These are phyloP conservation scores for Allobates femoralis DNA, from an alignment of 2,797 vertebrate genomes.

Conservation along the genomic window DNA sequence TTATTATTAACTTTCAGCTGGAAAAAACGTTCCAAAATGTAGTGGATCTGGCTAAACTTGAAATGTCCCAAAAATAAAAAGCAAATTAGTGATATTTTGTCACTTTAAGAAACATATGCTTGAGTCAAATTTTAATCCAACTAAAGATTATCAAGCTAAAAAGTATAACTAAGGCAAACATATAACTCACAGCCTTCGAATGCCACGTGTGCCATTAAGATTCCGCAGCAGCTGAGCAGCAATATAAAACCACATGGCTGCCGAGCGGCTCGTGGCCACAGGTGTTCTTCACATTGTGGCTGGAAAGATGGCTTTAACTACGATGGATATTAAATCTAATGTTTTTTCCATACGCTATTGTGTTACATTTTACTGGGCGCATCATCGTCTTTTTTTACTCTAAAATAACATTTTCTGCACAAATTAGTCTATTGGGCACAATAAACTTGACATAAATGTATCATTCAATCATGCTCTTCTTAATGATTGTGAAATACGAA, in stretches of 20 bases:
- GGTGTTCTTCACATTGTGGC: neutral
- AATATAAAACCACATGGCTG: neutral
- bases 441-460: conserved; percentile 9
- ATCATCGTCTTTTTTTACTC: neutral
- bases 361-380: conserved; percentile 21
- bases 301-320: conserved; percentile 12
- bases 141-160: neutral
- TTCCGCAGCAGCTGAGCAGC: neutral
- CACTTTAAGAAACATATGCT: neutral
- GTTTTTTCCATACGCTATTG: conserved; percentile 18
- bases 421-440: conserved; percentile 8
- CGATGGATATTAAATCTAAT: conserved; percentile 1
- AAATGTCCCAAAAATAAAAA: neutral
- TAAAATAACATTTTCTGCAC: conserved; percentile 4
- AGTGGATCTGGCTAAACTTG: neutral
- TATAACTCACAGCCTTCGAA: neutral
- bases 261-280: neutral
- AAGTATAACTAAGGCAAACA: neutral
- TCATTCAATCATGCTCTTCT: conserved; percentile 22
- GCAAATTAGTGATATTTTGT: neutral
- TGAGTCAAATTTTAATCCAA: neutral
- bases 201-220: neutral
- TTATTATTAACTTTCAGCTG: too few species aligned
- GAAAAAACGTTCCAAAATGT: neutral
- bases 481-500: neutral